Conservation (phyloP, 2,888 invertebrate species). For the Stenoptilia bipunctidactyla region DNA sequence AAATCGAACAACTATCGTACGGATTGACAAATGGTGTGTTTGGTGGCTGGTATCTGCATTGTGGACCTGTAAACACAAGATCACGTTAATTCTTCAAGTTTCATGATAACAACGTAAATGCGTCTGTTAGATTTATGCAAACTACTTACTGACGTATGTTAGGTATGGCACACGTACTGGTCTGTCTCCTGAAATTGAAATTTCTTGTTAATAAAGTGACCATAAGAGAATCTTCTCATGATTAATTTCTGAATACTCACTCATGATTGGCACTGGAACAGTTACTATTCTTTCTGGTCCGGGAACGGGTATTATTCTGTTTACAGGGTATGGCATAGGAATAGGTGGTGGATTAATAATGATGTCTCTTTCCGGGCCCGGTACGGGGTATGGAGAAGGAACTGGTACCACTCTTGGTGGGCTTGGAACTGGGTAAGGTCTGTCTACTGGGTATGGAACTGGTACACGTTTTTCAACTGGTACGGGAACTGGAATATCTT, state of each 20-base stretch:
- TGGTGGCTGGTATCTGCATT: conserved; percentile 31
- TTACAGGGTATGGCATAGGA: conserved; percentile 31
- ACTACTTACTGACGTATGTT: conserved; percentile 40
- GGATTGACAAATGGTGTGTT: conserved; percentile 30
- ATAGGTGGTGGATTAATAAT: conserved; percentile 34
- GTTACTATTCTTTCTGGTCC: conserved; percentile 32
- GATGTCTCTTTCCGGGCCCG: conserved; percentile 19
- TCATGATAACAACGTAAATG: no score
- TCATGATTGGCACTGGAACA: conserved; percentile 31
- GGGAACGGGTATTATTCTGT: conserved; percentile 33
- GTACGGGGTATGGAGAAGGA: conserved; percentile 22
- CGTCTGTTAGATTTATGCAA: not conserved
- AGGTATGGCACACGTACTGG: conserved; percentile 36
- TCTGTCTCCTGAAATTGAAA: conserved; percentile 29
- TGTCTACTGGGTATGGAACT: conserved; percentile 20
- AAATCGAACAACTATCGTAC: conserved; percentile 28
- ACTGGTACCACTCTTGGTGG: conserved; percentile 17
- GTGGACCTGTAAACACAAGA: conserved; percentile 28
- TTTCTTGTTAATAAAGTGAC: not conserved
- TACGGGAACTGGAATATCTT: conserved; percentile 27
- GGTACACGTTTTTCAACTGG: conserved; percentile 20
- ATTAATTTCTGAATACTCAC: conserved; percentile 20
- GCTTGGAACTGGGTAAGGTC: conserved; percentile 12
- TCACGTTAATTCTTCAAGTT: not conserved
- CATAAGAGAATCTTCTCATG: no score